Conservation (phyloP, 2,113 vertebrate genomes). For the Urocynchramus pylzowi region DNA sequence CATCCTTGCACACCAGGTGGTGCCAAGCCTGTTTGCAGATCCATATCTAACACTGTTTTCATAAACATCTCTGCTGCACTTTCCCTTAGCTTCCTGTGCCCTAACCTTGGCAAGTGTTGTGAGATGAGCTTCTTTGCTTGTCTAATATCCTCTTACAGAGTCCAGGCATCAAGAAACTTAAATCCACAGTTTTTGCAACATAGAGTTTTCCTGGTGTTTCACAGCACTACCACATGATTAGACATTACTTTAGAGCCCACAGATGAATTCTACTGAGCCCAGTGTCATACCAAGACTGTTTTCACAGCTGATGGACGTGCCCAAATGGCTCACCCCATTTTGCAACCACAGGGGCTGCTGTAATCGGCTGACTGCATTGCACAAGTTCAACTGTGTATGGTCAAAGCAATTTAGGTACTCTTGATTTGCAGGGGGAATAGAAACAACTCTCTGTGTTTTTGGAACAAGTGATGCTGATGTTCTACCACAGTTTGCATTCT, state of each 20-base stretch:
- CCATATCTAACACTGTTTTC: background rate
- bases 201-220: background rate
- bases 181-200: background rate
- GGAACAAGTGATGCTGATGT: background rate
- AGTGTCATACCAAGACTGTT: background rate
- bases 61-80: background rate
- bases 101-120: background rate
- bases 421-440: background rate
- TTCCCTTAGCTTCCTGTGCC: background rate
- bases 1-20: background rate
- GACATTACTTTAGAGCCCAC: background rate
- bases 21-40: slow-evolving; percentile 2
- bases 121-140: background rate
- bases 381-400: background rate
- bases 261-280: background rate
- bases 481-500: background rate
- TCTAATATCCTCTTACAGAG: background rate
- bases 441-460: background rate
- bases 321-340: background rate
- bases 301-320: background rate
- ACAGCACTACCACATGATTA: background rate
- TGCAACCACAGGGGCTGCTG: background rate
- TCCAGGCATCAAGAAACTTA: background rate
- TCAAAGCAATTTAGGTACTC: background rate
- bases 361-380: background rate